phyloP scores from a whole-genome alignment of 2,797 vertebrate species.

The Phrynocephalus forsythii region DNA sequence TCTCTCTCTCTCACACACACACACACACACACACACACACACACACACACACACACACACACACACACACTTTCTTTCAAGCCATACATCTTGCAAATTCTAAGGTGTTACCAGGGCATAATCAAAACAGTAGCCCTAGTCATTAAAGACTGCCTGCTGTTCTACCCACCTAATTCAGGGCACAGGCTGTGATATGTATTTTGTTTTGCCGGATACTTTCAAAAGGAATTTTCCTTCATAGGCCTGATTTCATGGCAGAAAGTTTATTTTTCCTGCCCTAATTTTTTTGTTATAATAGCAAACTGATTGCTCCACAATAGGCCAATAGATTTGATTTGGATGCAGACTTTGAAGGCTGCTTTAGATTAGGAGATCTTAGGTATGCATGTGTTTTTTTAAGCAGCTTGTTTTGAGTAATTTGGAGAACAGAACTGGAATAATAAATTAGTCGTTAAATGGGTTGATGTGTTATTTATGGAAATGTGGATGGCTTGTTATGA shows the following conservation, averaged over 20 bases:
- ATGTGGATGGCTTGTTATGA: conserved; percentile 66
- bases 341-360: conserved; percentile 60
- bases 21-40: no score
- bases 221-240: conserved; percentile 68
- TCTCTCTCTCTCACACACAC: no score
- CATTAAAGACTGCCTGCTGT: conserved; percentile 65
- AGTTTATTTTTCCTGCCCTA: conserved; percentile 73
- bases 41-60: no score
- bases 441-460: conserved; percentile 73
- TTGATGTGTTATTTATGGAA: conserved; percentile 66
- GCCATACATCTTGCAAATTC: conserved; percentile 66
- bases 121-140: conserved; percentile 60
- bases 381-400: conserved; percentile 58
- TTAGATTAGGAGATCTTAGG: conserved; percentile 71
- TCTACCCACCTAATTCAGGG: conserved; percentile 57
- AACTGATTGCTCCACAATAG: conserved; percentile 74
- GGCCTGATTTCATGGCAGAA: conserved; percentile 65
- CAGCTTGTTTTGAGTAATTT: conserved; percentile 64
- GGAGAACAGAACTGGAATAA: conserved; percentile 67
- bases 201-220: conserved; percentile 49
- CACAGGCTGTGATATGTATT: conserved; percentile 50
- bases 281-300: conserved; percentile 73
- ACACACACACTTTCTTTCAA: conserved; percentile 67
- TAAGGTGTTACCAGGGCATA: conserved; percentile 65
- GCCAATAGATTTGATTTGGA: conserved; percentile 66